These are phyloP conservation scores for Chauna torquata DNA, from an alignment of 2,113 vertebrate species.

Conservation along the genomic window DNA sequence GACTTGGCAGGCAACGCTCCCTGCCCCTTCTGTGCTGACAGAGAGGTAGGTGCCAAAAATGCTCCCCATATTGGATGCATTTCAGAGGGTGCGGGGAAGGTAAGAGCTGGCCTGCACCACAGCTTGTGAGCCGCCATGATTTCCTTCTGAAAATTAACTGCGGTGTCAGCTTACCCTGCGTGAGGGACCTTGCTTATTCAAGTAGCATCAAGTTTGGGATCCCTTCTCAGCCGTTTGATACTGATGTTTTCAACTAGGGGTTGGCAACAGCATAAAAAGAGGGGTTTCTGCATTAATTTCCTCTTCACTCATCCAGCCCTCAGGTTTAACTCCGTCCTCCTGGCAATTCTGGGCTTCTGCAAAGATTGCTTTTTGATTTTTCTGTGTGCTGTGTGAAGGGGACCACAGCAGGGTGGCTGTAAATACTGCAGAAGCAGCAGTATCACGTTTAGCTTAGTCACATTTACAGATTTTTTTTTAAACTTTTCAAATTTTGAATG, in stretches of 20 bases:
- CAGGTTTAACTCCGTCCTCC: not conserved
- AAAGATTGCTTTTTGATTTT: not conserved
- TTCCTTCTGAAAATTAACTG: not conserved
- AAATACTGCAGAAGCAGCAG: not conserved
- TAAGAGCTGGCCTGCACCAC: not conserved
- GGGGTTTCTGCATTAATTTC: not conserved
- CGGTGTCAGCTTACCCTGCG: not conserved
- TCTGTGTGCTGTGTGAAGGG: fast-evolving
- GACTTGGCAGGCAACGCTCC: not conserved
- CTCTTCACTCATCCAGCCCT: not conserved
- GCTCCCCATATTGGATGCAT: not conserved
- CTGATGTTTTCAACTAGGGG: not conserved
- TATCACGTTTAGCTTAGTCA: too few relatives aligned
- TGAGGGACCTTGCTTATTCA: not conserved
- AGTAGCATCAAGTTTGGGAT: not conserved
- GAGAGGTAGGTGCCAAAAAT: not conserved
- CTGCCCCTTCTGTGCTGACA: slow-evolving; percentile 34
- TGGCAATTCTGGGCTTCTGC: not conserved
- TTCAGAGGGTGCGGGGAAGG: not conserved
- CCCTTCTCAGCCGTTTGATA: not conserved
- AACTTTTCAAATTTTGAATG: not conserved
- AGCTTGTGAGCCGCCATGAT: not conserved
- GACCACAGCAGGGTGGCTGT: fast-evolving
- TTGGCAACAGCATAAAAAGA: not conserved
- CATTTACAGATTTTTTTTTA: not conserved